Conservation (phyloP, 2,888 invertebrate species). For the Xylota segnis region DNA sequence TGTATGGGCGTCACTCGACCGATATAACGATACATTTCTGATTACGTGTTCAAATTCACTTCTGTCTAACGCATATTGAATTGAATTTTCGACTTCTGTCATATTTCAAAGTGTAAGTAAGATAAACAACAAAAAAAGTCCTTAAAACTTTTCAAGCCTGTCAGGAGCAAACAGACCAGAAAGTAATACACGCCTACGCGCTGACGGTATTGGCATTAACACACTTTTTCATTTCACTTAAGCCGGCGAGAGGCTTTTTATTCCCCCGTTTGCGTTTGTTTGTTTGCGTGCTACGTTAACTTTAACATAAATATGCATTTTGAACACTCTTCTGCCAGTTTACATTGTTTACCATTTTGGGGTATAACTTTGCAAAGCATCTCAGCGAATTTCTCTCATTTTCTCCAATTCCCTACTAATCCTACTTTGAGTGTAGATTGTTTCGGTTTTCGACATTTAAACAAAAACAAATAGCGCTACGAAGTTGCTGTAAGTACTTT, state of each 20-base stretch:
- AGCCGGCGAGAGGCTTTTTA: neutral
- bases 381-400: constrained; percentile 44
- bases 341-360: constrained; percentile 46
- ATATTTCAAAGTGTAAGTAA: too few relatives aligned
- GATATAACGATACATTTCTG: neutral
- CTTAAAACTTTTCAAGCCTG: too few relatives aligned
- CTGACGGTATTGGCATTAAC: neutral
- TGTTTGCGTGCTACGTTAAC: neutral
- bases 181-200: neutral
- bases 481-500: constrained; percentile 67
- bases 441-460: constrained; percentile 62
- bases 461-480: constrained; percentile 37
- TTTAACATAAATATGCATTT: constrained; percentile 48
- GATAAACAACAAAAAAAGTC: too few relatives aligned
- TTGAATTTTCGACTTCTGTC: neutral
- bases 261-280: too few relatives aligned
- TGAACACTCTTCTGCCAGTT: constrained; percentile 32
- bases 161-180: neutral
- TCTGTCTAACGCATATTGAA: neutral
- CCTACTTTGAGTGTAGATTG: constrained; percentile 38
- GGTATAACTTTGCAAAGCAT: constrained; percentile 60
- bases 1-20: neutral
- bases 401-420: constrained; percentile 57
- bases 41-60: neutral
- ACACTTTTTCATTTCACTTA: neutral